phyloP scores from a whole-genome alignment of 2,797 vertebrate species.

The Nyctalus aviator region DNA sequence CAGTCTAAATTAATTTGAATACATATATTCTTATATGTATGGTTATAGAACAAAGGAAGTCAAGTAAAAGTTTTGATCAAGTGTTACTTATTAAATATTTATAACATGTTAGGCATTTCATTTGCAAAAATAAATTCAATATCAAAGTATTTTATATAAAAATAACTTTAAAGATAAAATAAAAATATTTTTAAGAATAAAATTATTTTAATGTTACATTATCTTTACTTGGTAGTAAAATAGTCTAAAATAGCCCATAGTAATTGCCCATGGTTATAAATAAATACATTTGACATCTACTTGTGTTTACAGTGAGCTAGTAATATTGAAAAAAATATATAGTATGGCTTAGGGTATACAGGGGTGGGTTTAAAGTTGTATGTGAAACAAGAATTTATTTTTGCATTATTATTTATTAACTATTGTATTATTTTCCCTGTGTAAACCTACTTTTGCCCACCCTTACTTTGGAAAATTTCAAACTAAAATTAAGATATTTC shows the following conservation, averaged over 20 bases:
- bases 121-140: conserved; percentile 4
- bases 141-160: conserved; percentile 34
- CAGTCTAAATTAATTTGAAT: neutral
- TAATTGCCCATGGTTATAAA: conserved; percentile 1
- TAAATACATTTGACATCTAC: neutral
- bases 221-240: conserved; percentile 37
- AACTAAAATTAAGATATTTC: conserved; percentile 33
- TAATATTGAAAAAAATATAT: neutral
- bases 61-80: neutral
- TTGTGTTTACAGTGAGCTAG: neutral
- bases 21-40: neutral
- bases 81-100: conserved; percentile 37
- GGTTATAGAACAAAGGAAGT: neutral
- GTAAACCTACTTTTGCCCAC: neutral
- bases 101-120: neutral
- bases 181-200: conserved; percentile 48
- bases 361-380: neutral
- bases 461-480: conserved; percentile 27
- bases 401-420: neutral
- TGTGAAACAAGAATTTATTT: neutral
- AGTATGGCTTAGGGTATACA: neutral
- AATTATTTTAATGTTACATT: conserved; percentile 49
- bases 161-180: conserved; percentile 38
- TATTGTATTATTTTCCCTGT: neutral
- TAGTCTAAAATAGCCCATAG: neutral